phyloP scores from a whole-genome alignment of 2,888 invertebrate species.

The Muscina levida region DNA sequence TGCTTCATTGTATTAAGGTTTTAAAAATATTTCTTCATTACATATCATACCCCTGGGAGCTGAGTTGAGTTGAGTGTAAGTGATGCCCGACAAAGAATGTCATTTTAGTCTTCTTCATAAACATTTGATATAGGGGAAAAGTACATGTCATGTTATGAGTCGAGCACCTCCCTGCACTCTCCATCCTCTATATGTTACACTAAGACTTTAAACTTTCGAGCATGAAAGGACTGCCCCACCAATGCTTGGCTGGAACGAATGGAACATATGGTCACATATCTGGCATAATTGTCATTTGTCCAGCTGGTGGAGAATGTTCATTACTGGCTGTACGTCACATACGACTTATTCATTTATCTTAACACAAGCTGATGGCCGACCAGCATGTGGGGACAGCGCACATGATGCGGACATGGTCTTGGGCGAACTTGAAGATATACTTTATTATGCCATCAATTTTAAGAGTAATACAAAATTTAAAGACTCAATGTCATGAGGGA shows the following conservation, averaged over 20 bases:
- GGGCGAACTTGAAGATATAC: too few relatives aligned
- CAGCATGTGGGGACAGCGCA: too few relatives aligned
- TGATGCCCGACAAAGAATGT: not conserved
- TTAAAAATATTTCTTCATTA: slow-evolving; percentile 28
- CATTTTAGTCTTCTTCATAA: slow-evolving; percentile 2
- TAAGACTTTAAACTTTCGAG: not conserved
- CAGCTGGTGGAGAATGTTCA: not conserved
- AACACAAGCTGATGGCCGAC: too few relatives aligned
- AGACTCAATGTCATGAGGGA: too few relatives aligned
- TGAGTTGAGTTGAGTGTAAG: not conserved
- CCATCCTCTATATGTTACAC: not conserved
- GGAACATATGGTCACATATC: slow-evolving; percentile 11
- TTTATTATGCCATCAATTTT: too few relatives aligned
- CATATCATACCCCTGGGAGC: not conserved
- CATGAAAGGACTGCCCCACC: not conserved
- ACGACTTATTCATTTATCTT: too few relatives aligned
- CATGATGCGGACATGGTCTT: too few relatives aligned
- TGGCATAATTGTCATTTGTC: not conserved
- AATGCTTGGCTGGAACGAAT: too few relatives aligned
- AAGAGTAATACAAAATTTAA: too few relatives aligned
- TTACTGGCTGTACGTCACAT: not conserved
- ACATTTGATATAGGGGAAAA: slow-evolving; percentile 3
- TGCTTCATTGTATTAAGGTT: slow-evolving; percentile 6
- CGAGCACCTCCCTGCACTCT: too few relatives aligned
- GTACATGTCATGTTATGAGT: slow-evolving; percentile 4